Evolutionary conservation across 2,113 vertebrate species (phyloP).

Genomic region (Labrus mixtus): DNA sequence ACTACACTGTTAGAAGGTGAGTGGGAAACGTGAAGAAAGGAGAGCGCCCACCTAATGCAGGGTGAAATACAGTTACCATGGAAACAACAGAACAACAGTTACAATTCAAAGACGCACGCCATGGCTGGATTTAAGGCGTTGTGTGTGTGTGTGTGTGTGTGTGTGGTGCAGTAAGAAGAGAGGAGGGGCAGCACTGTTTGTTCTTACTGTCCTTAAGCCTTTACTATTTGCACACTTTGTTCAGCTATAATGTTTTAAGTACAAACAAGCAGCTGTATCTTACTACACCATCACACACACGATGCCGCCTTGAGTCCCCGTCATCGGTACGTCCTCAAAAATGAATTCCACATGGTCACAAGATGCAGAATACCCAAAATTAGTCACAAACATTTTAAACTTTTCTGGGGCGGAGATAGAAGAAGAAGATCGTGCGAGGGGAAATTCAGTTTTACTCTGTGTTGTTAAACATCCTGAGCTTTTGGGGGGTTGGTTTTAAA

Average conservation of each 20-base stretch:
- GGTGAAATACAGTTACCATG: slow-evolving; percentile 40
- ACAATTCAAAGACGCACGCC: background rate
- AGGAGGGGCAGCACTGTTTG: background rate
- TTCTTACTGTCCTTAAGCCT: background rate
- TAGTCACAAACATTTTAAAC: no score
- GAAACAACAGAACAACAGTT: slow-evolving; percentile 23
- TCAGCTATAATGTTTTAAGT: background rate
- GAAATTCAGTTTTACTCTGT: no score
- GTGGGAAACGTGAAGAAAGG: background rate
- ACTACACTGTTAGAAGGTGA: background rate
- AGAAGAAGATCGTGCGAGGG: no score
- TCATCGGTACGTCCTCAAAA: no score
- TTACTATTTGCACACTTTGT: slow-evolving; percentile 1
- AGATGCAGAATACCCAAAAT: no score
- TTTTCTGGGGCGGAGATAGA: no score
- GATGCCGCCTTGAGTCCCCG: no score
- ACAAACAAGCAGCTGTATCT: background rate
- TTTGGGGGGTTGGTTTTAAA: no score
- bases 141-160: background rate
- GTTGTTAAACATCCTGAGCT: no score
- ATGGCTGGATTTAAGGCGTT: background rate
- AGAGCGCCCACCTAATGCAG: slow-evolving; percentile 1
- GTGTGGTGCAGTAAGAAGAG: background rate
- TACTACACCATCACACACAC: no score
- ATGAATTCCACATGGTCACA: no score